Percentiles rank a stretch among this genome's conserved stretches.
Evolutionary conservation across 1,140 invertebrate species (phyloP).

Genomic region (Holcopasites calliopsidis): DNA sequence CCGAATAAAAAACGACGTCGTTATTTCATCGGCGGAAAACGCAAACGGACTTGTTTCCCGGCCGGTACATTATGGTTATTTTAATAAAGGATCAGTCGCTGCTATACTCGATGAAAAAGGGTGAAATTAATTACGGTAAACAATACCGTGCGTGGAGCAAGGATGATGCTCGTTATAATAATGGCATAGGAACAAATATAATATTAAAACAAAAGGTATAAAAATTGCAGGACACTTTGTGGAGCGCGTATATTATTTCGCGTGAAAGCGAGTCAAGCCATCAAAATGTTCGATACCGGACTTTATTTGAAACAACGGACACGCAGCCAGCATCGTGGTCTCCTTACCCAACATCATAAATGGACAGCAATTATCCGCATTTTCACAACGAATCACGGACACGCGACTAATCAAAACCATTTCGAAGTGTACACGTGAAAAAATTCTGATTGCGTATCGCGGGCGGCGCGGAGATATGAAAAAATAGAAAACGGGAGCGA

Average conservation of each 20-base stretch:
- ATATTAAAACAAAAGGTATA: constrained; percentile 32
- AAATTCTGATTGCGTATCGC: background rate
- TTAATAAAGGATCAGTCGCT: constrained; percentile 45
- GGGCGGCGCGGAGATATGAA: too few relatives aligned
- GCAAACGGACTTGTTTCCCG: constrained; percentile 29
- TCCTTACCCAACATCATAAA: background rate
- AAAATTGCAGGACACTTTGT: constrained; percentile 25
- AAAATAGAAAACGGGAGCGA: background rate
- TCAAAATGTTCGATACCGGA: constrained; percentile 23
- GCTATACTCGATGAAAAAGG: constrained; percentile 35
- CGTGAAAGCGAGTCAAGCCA: constrained; percentile 6
- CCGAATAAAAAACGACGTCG: constrained; percentile 40
- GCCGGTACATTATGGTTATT: constrained; percentile 52
- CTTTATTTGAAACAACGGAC: constrained; percentile 9
- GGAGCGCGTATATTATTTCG: constrained; percentile 9
- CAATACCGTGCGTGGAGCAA: constrained; percentile 31
- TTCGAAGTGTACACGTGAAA: background rate
- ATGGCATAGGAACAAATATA: background rate
- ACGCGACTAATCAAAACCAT: constrained; percentile 21
- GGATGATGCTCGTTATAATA: constrained; percentile 15
- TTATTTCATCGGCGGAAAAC: constrained; percentile 46
- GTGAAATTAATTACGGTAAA: constrained; percentile 47
- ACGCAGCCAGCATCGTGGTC: background rate
- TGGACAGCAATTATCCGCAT: background rate
- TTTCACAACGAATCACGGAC: background rate